Evolutionary conservation across 2,888 invertebrate genomes (phyloP), one percentile per base, ranked within the genome.

Genomic region (Lasioglossum zephyrum): DNA sequence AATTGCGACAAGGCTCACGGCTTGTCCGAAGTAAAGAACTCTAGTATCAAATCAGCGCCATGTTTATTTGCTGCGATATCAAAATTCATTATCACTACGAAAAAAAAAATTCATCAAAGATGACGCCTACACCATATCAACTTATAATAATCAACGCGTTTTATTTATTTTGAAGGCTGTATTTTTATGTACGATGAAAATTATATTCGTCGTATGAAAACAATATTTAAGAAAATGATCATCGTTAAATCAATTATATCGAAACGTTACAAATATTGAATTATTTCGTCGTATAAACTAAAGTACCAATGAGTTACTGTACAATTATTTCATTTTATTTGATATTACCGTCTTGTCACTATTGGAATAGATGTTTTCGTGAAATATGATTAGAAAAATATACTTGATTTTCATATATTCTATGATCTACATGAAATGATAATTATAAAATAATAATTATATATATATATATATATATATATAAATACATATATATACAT

Each of bases 21-120:
- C 70, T 81, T 83, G 78, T 77, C 81, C 72, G 76, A 83, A 82
- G 82, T 79, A 82, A 77, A 84, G 75, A 86, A 86, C 85, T 90
- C 86, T 79, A 86, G 90, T 92, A 92, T 92, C 91, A 92, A 89
- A 89, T 92, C 90, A 91, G 92, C 92, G 93, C 93, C 93, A 93
- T 94, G 91, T 92, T 93, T 89, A 89, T 91, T 92, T 86, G 88
- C 86, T 87, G 91, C 87, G 90, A 91, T 93, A 94, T 93, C 93
- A 91, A 89, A 85, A 89, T 93, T 94, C 92, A 94, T 94, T 93
- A 94, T 94, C 94, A 91, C 93, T 90, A 89, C 89, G 86, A 87
- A 81, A 82, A 89, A 91, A 93, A 91, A 90, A 91, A 85, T 90
- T 92, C 91, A 87, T 91, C 92, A 87, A 92, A 89, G 87, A 91